Conservation (phyloP, 1,140 invertebrate genomes). For the Bombus breviceps region DNA sequence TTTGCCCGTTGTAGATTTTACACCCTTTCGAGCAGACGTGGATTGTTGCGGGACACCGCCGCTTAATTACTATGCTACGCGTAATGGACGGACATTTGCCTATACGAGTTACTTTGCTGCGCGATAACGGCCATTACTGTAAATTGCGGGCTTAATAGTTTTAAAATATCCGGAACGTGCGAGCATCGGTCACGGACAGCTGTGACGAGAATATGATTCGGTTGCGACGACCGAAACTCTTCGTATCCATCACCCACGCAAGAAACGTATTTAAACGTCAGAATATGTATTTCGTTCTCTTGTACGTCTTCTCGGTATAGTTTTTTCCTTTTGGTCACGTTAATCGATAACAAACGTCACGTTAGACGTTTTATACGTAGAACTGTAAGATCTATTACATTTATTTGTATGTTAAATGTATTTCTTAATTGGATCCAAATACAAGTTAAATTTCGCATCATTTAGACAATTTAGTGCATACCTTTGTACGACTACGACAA, state of each 20-base stretch:
- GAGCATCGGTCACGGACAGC: slow-evolving; percentile 39
- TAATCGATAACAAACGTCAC: too few relatives aligned
- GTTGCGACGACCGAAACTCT: too few relatives aligned
- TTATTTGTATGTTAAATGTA: too few relatives aligned
- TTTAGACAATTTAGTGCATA: too few relatives aligned
- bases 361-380: too few relatives aligned
- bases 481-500: too few relatives aligned
- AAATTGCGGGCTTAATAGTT: slow-evolving; percentile 51
- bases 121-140: slow-evolving; percentile 47
- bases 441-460: too few relatives aligned
- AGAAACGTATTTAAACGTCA: background rate
- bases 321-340: background rate
- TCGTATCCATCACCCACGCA: background rate
- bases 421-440: too few relatives aligned
- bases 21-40: slow-evolving; percentile 51
- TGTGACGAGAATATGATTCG: slow-evolving; percentile 38
- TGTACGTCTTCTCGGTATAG: too few relatives aligned
- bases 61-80: slow-evolving; percentile 62
- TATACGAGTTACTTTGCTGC: slow-evolving; percentile 60
- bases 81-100: slow-evolving; percentile 64
- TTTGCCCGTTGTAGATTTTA: slow-evolving; percentile 57
- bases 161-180: slow-evolving; percentile 37
- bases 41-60: slow-evolving; percentile 65
- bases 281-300: background rate
- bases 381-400: too few relatives aligned